These are phyloP conservation scores for Hyperoodon ampullatus DNA, from an alignment of 2,113 vertebrate genomes.

Conservation along the genomic window DNA sequence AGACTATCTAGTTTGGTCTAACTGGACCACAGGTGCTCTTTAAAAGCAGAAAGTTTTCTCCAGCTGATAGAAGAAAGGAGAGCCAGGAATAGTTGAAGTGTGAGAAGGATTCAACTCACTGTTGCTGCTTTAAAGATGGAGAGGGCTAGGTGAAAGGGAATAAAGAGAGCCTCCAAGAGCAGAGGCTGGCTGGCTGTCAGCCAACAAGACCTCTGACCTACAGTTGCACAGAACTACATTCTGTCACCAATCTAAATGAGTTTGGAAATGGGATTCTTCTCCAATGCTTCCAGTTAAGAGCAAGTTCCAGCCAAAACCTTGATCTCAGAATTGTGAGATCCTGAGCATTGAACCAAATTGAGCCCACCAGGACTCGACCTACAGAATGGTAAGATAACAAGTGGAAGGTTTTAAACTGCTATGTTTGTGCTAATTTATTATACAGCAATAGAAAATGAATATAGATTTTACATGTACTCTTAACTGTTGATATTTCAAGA, in stretches of 20 bases:
- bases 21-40: background rate
- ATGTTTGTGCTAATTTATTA: background rate
- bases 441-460: background rate
- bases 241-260: background rate
- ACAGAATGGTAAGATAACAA: background rate
- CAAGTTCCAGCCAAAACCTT: background rate
- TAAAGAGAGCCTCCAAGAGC: background rate
- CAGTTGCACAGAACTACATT: background rate
- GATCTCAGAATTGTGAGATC: background rate
- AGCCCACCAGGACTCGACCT: background rate
- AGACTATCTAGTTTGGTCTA: background rate
- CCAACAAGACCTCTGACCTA: background rate
- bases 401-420: background rate
- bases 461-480: background rate
- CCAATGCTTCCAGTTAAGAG: background rate
- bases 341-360: background rate
- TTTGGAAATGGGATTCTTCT: background rate
- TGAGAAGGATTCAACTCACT: background rate
- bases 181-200: background rate
- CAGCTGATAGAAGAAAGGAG: background rate
- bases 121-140: background rate
- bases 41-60: background rate
- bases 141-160: background rate
- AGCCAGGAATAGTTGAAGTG: background rate
- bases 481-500: background rate